These are phyloP conservation scores for Chrysaora quinquecirrha DNA, from an alignment of 30 jellyfish, hydroid and myxozoan genomes.

Conservation along the genomic window DNA sequence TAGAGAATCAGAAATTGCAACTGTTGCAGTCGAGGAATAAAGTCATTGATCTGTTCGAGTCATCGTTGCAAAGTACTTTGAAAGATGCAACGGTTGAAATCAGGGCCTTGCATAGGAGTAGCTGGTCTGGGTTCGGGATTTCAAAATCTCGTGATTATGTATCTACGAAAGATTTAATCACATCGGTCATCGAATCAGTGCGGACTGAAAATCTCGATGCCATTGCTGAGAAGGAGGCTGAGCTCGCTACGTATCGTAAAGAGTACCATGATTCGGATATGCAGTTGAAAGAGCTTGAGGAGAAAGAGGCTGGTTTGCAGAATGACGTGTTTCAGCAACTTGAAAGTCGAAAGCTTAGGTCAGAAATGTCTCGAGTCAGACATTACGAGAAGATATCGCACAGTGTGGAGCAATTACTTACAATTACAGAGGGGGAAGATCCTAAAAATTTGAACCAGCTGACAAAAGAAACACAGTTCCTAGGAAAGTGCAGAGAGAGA, in stretches of 20 bases:
- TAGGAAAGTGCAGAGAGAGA: conserved; percentile 60
- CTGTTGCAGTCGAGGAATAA: conserved; percentile 67
- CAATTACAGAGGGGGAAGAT: conserved; percentile 67
- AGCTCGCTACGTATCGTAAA: conserved; percentile 23
- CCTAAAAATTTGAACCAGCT: conserved; percentile 29
- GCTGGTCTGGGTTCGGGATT: conserved; percentile 57
- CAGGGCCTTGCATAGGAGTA: conserved; percentile 34
- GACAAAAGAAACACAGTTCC: conserved; percentile 60
- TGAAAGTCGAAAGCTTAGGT: conserved; percentile 46
- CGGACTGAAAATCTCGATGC: conserved; percentile 49
- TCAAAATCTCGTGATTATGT: conserved; percentile 17
- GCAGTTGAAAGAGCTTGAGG: conserved; percentile 53
- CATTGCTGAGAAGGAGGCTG: conserved; percentile 65
- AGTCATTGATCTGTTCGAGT: conserved; percentile 66
- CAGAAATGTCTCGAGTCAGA: conserved; percentile 51
- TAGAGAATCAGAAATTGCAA: conserved; percentile 37
- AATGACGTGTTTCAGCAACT: conserved; percentile 23
- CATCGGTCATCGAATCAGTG: conserved; percentile 46
- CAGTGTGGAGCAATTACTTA: conserved; percentile 66
- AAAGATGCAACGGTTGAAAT: conserved; percentile 49
- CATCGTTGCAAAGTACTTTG: conserved; percentile 30
- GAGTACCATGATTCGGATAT: conserved; percentile 18
- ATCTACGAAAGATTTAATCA: conserved; percentile 28
- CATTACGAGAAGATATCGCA: conserved; percentile 63
- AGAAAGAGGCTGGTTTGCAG: conserved; percentile 47